A percentile compares a stretch with the other conserved stretches of the same genome.
Conservation (phyloP, 2,113 vertebrate genomes). For the Laticauda laticaudata region DNA sequence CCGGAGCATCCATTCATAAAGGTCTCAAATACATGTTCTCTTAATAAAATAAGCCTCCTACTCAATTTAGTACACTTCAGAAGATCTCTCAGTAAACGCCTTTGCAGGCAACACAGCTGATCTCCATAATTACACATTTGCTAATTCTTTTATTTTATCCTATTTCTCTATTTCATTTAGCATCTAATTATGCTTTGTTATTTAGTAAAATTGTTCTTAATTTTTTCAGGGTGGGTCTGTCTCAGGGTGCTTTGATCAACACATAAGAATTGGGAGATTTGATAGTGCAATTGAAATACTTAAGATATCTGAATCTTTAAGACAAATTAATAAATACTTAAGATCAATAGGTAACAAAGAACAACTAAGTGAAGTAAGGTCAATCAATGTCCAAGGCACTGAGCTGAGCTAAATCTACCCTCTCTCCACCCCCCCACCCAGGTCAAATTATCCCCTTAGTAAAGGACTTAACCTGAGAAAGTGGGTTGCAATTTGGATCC, state of each 20-base stretch:
- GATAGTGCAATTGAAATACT: background rate
- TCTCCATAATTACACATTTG: background rate
- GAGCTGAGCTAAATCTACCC: background rate
- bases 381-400: background rate
- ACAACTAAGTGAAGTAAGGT: background rate
- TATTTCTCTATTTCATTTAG: background rate
- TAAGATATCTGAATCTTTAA: background rate
- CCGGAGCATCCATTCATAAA: background rate
- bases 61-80: background rate
- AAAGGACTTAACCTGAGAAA: background rate
- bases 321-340: background rate
- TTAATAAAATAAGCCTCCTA: background rate
- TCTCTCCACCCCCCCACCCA: too few species aligned
- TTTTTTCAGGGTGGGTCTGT: background rate
- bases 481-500: background rate
- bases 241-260: background rate
- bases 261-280: background rate
- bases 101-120: accelerated
- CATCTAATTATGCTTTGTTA: background rate
- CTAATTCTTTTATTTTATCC: accelerated
- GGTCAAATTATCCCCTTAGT: background rate
- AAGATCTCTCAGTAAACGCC: background rate
- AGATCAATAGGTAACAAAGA: background rate
- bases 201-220: background rate
- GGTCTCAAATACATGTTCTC: background rate